A percentile compares a stretch with the other conserved stretches of the same genome.
Conservation (phyloP, 2,797 vertebrate genomes). For the Masticophis lateralis region DNA sequence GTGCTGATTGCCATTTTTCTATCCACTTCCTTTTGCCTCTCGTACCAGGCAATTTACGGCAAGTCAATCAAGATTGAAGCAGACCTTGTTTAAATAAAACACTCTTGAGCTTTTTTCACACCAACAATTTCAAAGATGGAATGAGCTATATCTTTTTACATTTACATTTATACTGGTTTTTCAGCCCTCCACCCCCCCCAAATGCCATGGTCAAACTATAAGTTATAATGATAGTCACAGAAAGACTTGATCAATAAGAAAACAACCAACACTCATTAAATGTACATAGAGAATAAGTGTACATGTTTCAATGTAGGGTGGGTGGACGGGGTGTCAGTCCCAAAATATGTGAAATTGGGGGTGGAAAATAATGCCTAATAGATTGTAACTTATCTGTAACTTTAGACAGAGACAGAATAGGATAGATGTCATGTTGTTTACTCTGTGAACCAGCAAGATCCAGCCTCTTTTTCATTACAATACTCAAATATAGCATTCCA, state of each 20-base stretch:
- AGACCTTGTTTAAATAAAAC: conserved; percentile 84
- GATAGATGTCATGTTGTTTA: conserved; percentile 21
- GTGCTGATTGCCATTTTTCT: conserved; percentile 82
- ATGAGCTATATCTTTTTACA: conserved; percentile 76
- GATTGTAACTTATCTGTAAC: conserved; percentile 29
- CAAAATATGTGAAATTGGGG: conserved; percentile 33
- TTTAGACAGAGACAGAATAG: conserved; percentile 5
- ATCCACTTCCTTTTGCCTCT: conserved; percentile 79
- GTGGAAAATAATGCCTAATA: conserved; percentile 30
- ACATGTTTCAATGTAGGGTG: conserved; percentile 18
- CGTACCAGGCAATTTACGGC: conserved; percentile 81
- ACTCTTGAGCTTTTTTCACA: conserved; percentile 77
- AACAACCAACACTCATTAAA: conserved; percentile 35
- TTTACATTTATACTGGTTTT: conserved; percentile 76
- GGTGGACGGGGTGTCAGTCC: background rate
- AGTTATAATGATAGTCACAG: conserved; percentile 65
- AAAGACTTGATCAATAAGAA: conserved; percentile 53
- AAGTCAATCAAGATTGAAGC: conserved; percentile 84
- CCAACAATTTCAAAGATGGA: conserved; percentile 78
- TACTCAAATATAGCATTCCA: conserved; percentile 11
- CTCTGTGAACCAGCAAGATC: conserved; percentile 30
- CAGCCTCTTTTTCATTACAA: background rate
- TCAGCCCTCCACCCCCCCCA: conserved; percentile 59
- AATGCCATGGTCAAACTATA: conserved; percentile 66
- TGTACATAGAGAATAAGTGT: conserved; percentile 45